Conservation (phyloP, 2,888 invertebrate species). For the Gnatocerus cornutus region DNA sequence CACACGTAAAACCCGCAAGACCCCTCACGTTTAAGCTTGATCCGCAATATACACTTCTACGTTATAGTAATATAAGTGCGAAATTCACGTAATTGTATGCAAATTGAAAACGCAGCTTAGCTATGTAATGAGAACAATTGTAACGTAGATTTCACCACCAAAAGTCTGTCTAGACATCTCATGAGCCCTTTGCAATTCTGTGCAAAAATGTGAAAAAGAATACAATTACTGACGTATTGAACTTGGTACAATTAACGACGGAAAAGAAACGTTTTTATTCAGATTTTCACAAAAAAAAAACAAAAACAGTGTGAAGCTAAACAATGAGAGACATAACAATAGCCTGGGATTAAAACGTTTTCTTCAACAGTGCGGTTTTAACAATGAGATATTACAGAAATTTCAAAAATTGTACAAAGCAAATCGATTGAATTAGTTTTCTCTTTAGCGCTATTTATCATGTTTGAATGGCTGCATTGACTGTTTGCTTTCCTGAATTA, state of each 20-base stretch:
- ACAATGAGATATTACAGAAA: slow-evolving; percentile 18
- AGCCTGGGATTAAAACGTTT: slow-evolving; percentile 19
- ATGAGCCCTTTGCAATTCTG: too few species aligned
- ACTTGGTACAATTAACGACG: neutral
- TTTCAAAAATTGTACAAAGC: slow-evolving; percentile 22
- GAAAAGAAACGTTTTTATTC: neutral
- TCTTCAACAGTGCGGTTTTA: slow-evolving; percentile 9
- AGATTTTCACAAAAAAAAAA: slow-evolving; percentile 3
- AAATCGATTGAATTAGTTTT: slow-evolving; percentile 31
- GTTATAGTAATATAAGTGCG: neutral
- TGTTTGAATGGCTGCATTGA: slow-evolving; percentile 1
- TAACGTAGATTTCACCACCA: neutral
- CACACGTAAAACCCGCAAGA: slow-evolving; percentile 10
- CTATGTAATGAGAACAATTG: slow-evolving; percentile 7
- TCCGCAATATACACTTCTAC: neutral
- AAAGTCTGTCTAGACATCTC: slow-evolving; percentile 1
- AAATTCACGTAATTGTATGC: slow-evolving; percentile 7
- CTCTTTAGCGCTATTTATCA: slow-evolving; percentile 11
- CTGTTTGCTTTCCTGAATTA: neutral
- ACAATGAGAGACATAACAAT: slow-evolving; percentile 20
- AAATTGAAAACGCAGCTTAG: slow-evolving; percentile 11
- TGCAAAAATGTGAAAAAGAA: too few species aligned
- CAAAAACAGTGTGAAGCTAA: slow-evolving; percentile 17
- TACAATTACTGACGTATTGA: too few species aligned
- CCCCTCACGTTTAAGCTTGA: neutral